phyloP scores from a whole-genome alignment of 92 coral and sea anemone species.

The Galaxea fascicularis region DNA sequence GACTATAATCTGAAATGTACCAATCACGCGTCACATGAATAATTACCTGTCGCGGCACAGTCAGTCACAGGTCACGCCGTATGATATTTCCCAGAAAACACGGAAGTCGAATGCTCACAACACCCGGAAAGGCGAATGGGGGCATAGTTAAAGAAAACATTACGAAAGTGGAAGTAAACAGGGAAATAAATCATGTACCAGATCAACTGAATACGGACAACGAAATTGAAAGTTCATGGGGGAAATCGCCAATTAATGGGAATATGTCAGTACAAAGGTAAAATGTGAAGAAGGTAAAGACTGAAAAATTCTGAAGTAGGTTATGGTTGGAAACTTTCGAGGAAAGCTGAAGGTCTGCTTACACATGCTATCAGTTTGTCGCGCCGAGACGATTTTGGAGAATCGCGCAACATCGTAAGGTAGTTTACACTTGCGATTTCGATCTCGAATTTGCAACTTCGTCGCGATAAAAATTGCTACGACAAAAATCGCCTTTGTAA shows the following conservation, averaged over 20 bases:
- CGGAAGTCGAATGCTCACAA: background rate
- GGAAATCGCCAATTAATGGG: conserved; percentile 10
- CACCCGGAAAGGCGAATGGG: background rate
- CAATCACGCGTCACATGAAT: background rate
- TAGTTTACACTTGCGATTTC: no score
- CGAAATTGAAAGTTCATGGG: conserved; percentile 2
- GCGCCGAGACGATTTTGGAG: no score
- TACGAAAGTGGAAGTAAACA: background rate
- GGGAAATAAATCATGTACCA: no score
- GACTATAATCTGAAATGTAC: conserved; percentile 5
- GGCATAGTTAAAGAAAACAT: background rate
- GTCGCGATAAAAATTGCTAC: no score
- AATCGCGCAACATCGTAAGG: no score
- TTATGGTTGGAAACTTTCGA: background rate
- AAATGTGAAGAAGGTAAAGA: background rate
- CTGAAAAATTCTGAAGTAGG: background rate
- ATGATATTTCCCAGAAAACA: conserved; percentile 6
- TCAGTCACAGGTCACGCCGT: background rate
- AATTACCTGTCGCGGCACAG: background rate
- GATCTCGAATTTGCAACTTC: no score
- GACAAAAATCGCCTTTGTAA: no score
- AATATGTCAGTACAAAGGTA: background rate
- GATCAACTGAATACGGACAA: background rate
- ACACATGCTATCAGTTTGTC: background rate
- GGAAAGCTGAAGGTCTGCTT: background rate